phyloP scores from a whole-genome alignment of 2,113 vertebrate species.

The Urocolius indicus region DNA sequence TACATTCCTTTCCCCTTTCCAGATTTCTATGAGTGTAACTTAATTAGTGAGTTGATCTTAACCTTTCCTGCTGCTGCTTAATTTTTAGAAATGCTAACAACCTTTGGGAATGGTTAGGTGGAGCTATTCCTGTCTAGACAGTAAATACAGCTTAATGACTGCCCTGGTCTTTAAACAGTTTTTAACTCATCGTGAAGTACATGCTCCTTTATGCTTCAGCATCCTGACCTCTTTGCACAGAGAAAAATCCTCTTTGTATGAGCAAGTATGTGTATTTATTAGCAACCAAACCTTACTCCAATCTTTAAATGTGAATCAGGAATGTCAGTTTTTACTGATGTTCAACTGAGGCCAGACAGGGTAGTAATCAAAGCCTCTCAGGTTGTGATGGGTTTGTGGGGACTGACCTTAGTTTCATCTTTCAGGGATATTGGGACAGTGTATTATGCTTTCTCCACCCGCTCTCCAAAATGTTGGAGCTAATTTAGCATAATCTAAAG shows the following conservation, averaged over 20 bases:
- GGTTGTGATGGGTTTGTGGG: background rate
- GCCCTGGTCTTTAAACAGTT: constrained; percentile 61
- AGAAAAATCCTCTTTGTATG: background rate
- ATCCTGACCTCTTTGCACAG: background rate
- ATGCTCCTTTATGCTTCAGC: background rate
- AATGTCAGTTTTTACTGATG: background rate
- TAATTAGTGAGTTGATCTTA: constrained; percentile 72
- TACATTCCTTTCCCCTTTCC: constrained; percentile 34
- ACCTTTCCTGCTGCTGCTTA: constrained; percentile 65
- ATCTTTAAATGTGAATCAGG: background rate
- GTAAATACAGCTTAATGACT: constrained; percentile 70
- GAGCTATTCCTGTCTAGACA: constrained; percentile 73
- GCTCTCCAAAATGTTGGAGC: background rate
- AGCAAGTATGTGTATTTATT: background rate
- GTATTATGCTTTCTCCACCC: background rate
- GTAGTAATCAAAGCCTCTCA: background rate
- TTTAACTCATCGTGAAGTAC: constrained; percentile 36
- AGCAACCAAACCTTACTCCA: background rate
- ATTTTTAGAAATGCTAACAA: constrained; percentile 73
- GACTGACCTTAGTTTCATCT: background rate
- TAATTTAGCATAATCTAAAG: constrained; percentile 1
- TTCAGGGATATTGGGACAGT: background rate
- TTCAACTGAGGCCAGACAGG: background rate
- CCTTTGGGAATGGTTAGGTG: constrained; percentile 74
- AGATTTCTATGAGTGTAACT: constrained; percentile 60